Evolutionary conservation across 2,888 invertebrate species (phyloP), one percentile per base, ranked within the genome.

Genomic region (Cotesia congregata): DNA sequence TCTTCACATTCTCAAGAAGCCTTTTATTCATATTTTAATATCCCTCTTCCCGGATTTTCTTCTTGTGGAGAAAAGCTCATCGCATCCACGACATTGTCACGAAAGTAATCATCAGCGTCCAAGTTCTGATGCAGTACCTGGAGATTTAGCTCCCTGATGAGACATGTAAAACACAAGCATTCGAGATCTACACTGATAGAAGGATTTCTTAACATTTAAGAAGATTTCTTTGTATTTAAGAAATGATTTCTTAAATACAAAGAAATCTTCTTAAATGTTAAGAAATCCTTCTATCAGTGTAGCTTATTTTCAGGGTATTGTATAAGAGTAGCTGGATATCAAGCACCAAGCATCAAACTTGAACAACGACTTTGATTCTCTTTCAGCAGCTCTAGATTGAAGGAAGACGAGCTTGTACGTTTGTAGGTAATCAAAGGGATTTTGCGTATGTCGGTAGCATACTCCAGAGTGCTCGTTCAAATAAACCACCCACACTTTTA

Each of bases 351-450:
- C 64, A 67, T 71, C 70, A 59, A 60, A 15, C 15, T 41, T 40
- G 41, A 69, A 41, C 30, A 30, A 50, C 50, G 39, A 50, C 41
- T 15, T 68, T 15, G 38, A 50, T 12, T 50, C 50, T 50, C 9
- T 50, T 12, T 50, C 50, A 50, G 12, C 1, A 12, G 12, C 50
- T 50, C 50, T 50, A 76, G 75, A 72, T 76, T 76, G 75, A 40
- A 74, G 59, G 72, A 80, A 79, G 80, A 75, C 72, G 81, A 82
- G 80, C 78, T 72, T 68, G 59, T 30, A 81, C 79, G 77, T 69
- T 78, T 64, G 67, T 81, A 82, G 85, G 84, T 85, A 86, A 87
- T 86, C 86, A 86, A 86, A 86, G 86, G 84, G 83, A 77, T 75
- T 76, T 79, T 74, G 82, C 83, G 83, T 85, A 83, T 83, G 69